A percentile compares a stretch with the other conserved stretches of the same genome.
phyloP scores from a whole-genome alignment of 1,140 invertebrate species.

The Pissodes strobi region DNA sequence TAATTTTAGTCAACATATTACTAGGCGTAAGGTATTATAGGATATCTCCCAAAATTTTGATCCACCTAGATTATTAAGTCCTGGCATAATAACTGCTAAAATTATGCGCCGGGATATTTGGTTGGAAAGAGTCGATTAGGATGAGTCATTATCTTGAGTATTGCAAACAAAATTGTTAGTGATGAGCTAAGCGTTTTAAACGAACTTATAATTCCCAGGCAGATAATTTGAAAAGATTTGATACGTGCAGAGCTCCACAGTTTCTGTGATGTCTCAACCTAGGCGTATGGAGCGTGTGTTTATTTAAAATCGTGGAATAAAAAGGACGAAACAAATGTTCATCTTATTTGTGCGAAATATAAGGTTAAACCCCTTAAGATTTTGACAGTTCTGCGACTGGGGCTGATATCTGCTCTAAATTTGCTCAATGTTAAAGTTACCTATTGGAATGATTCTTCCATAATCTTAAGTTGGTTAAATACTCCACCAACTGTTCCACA shows the following conservation, averaged over 20 bases:
- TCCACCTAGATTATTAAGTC: slow-evolving; percentile 37
- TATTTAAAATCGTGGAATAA: slow-evolving; percentile 45
- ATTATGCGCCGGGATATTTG: slow-evolving; percentile 35
- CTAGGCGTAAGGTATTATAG: slow-evolving; percentile 34
- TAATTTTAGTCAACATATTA: slow-evolving; percentile 5
- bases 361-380: slow-evolving; percentile 51
- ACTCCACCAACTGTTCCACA: slow-evolving; percentile 38
- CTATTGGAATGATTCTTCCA: slow-evolving; percentile 33
- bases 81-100: slow-evolving; percentile 34
- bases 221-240: slow-evolving; percentile 17
- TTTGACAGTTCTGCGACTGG: slow-evolving; percentile 46
- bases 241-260: slow-evolving; percentile 43
- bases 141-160: slow-evolving; percentile 24
- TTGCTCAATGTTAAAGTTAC: not conserved
- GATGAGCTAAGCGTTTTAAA: slow-evolving; percentile 1
- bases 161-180: not conserved
- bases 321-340: slow-evolving; percentile 10
- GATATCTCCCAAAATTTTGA: slow-evolving; percentile 35
- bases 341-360: slow-evolving; percentile 48
- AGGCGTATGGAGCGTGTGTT: slow-evolving; percentile 54
- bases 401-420: slow-evolving; percentile 48
- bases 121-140: slow-evolving; percentile 32
- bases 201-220: not conserved
- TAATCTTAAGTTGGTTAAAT: slow-evolving; percentile 43
- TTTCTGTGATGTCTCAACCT: slow-evolving; percentile 54